Base-by-base conservation (phyloP, 2,113 vertebrate genomes). In the Oreotrochilus melanogaster region DNA sequence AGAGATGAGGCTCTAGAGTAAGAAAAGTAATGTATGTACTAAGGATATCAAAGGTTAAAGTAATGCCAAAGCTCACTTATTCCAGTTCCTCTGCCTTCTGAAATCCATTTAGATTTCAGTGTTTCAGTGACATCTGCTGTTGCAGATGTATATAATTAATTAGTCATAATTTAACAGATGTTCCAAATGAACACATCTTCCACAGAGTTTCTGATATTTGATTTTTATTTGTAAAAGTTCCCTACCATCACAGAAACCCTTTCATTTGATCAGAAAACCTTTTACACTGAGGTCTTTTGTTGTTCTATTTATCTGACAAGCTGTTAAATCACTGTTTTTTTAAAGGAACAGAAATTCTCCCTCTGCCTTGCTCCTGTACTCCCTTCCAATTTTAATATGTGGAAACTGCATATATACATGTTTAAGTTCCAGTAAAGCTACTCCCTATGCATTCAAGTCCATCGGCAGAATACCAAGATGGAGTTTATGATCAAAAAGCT, bases 111-210 rank as follows among this genome's bases (percentile, higher is more conserved):
- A 69, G 82, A 79, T 87, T 31, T 89, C 88, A 86, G 66, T 31
- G 50, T 81, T 95, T 95, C 89, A 89, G 87, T 94, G 92, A 95
- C 92, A 96, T 87, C 87, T 96, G 87, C 84, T 92, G 74, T 95
- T 73, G 50, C 82, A 88, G 74, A 43, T 37, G 24, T 82, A 28
- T 61, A 62, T 95, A 79, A 92, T 92, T 93, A 75, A 88, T 90
- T 56, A 33, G 31, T 27, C 84, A 24, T 17, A 84, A 88, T 81
- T 54, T 88, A 86, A 71, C 37, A 67, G 33, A 47, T 64, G 43
- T 25, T 80, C n/a, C 16, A 69, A 78, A 16, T 37, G 30, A 93
- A 56, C 27, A 43, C 18, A 10, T 70, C 67, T 74, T 81, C 23
- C 35, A 23, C 8, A 39, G 33, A 33, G 22, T 78, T 70, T 62